Evolutionary conservation across 2,888 invertebrate species (phyloP).

Genomic region (Teleiodes luculella): DNA sequence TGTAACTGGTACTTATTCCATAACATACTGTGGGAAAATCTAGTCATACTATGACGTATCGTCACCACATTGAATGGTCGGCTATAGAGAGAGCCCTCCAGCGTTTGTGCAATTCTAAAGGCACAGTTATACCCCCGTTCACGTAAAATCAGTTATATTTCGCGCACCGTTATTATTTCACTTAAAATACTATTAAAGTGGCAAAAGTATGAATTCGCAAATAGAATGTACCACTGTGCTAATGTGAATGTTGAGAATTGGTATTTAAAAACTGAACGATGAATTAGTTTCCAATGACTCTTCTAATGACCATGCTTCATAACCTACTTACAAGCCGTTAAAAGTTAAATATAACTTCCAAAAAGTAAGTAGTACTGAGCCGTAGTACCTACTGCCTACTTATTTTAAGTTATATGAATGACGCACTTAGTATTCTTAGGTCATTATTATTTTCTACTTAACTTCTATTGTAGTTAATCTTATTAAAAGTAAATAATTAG

Average conservation of each 20-base stretch:
- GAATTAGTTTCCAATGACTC: not conserved
- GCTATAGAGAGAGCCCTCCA: not conserved
- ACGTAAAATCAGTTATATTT: constrained; percentile 3
- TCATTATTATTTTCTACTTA: too few relatives aligned
- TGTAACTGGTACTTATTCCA: too few relatives aligned
- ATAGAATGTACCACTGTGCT: not conserved
- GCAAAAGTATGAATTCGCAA: not conserved
- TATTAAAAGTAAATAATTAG: too few relatives aligned
- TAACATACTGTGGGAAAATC: not conserved
- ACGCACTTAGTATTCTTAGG: too few relatives aligned
- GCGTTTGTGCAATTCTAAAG: not conserved
- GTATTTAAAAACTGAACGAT: not conserved
- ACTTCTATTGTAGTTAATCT: too few relatives aligned
- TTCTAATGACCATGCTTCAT: not conserved
- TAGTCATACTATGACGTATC: not conserved
- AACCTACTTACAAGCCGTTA: not conserved
- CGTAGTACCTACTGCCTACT: not conserved
- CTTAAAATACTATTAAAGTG: constrained; percentile 12
- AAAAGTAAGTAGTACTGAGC: too few relatives aligned
- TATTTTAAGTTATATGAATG: too few relatives aligned
- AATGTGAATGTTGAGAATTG: constrained; percentile 5
- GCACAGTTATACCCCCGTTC: not conserved
- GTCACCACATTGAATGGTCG: not conserved
- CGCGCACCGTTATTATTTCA: constrained; percentile 6
- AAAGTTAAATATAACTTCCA: too few relatives aligned